Conservation (phyloP, 1,140 invertebrate species). For the Panagrolaimus sp. region DNA sequence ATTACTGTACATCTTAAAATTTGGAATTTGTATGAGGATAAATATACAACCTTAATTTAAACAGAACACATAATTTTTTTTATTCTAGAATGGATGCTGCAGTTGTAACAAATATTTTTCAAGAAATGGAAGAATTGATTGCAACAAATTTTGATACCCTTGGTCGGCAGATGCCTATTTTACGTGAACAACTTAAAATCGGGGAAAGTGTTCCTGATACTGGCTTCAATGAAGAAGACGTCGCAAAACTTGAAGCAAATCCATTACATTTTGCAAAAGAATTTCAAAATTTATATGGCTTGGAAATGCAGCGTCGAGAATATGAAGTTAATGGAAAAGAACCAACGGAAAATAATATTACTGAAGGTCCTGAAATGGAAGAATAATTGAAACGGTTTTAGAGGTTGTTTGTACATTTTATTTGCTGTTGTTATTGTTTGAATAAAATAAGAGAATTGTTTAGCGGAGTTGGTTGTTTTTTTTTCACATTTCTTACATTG, state of each 20-base stretch:
- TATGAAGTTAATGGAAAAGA: neutral
- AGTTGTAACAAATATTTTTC: neutral
- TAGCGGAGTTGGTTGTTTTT: neutral
- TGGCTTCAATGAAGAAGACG: neutral
- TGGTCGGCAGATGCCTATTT: constrained; percentile 4
- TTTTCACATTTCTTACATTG: no score
- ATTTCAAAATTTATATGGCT: neutral
- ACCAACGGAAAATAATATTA: neutral
- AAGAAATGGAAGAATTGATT: constrained; percentile 14
- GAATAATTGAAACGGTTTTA: neutral
- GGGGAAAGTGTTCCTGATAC: neutral
- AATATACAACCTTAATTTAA: no score
- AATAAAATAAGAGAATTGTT: neutral
- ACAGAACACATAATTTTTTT: no score
- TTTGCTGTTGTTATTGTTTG: neutral
- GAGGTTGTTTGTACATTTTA: no score
- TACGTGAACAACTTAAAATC: neutral
- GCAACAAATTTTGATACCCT: constrained; percentile 1
- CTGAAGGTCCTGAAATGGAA: neutral
- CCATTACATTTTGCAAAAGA: neutral
- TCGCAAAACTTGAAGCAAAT: neutral
- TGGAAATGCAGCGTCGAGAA: neutral
- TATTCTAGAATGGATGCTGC: neutral
- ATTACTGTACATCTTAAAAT: no score
- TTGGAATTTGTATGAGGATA: no score